Conservation (phyloP, 1,140 invertebrate genomes). For the Drosophila busckii region DNA sequence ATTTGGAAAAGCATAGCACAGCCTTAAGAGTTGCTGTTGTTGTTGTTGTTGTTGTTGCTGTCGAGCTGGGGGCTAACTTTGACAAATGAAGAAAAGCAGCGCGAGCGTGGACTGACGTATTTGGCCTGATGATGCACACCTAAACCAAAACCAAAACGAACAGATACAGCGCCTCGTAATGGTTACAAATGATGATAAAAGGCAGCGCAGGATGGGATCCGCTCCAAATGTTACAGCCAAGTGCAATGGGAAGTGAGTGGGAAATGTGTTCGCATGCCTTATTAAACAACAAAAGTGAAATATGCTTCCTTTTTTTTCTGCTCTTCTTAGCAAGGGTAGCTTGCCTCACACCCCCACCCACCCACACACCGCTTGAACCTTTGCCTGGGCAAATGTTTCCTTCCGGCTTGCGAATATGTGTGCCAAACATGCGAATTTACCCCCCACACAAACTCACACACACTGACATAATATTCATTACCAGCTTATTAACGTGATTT, state of each 20-base stretch:
- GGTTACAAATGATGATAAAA: slow-evolving; percentile 72
- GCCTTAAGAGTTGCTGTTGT: slow-evolving; percentile 17
- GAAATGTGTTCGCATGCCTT: slow-evolving; percentile 68
- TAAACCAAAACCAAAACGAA: slow-evolving; percentile 40
- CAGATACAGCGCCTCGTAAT: slow-evolving; percentile 48
- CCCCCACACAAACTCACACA: slow-evolving; percentile 1
- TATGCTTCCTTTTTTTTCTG: slow-evolving; percentile 24
- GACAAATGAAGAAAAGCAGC: slow-evolving; percentile 64
- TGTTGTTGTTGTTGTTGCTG: slow-evolving; percentile 22
- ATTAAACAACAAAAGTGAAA: slow-evolving; percentile 75
- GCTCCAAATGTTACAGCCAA: slow-evolving; percentile 1
- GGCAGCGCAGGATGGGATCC: slow-evolving; percentile 5
- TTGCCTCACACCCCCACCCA: neutral
- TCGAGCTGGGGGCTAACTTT: slow-evolving; percentile 49
- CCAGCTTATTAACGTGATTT: slow-evolving; percentile 75
- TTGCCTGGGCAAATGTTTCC: slow-evolving; percentile 52
- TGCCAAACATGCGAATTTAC: slow-evolving; percentile 64
- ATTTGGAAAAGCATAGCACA: slow-evolving; percentile 44
- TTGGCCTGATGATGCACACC: slow-evolving; percentile 57
- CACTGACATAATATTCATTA: slow-evolving; percentile 64
- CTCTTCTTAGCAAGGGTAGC: slow-evolving; percentile 24
- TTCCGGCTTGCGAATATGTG: slow-evolving; percentile 55
- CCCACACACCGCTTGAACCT: slow-evolving; percentile 2
- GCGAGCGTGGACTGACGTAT: slow-evolving; percentile 24
- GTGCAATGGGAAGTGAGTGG: slow-evolving; percentile 13